Evolutionary conservation across 2,113 vertebrate genomes (phyloP), one percentile per base, ranked within the genome.

Genomic region (Tenebrosternarchus preto): DNA sequence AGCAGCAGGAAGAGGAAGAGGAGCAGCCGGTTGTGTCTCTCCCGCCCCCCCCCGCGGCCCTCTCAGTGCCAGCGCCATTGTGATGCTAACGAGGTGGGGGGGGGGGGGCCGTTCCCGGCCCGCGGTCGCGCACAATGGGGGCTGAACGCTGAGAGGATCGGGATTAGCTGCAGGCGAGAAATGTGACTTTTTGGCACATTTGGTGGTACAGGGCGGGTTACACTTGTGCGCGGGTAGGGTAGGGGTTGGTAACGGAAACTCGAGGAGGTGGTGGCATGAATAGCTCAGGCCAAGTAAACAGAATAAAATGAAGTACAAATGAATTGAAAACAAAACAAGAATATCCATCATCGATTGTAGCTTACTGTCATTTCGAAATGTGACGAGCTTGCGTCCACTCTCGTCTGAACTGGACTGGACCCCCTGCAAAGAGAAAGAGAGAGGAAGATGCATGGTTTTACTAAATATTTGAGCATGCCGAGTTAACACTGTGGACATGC

Each of bases 341-440:
- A 50, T 12, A 50, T 50, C 8, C 8, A 15, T 50, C 74, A 88
- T 19, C 11, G 3, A 53, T 22, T n/a, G 33, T 75, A 25, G 4
- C 93, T 93, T 88, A 94, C 93, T 94, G 89, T 94, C 93, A 5
- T 88, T 83, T 78, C 90, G 88, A 84, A 92, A 88, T 60, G 90
- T 90, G 80, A 92, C 84, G 9, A 88, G 68, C 81, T 82, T 90
- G 36, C 89, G 89, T 64, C 87, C 78, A 68, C 43, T 85, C 69
- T 90, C 91, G 1, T 92, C 93, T 16, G 75, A 74, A 70, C 73
- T 89, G 5, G 89, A 80, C 85, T 83, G 89, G 0, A 83, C 53
- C 67, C 72, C 91, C 93, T 93, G 77, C 56, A 20, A 36, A 64
- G n/a, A 59, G 50, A 83, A 50, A 43, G 25, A 68, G 33, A 56